phyloP scores from a whole-genome alignment of 2,113 vertebrate genomes.

The Nibea albiflora region DNA sequence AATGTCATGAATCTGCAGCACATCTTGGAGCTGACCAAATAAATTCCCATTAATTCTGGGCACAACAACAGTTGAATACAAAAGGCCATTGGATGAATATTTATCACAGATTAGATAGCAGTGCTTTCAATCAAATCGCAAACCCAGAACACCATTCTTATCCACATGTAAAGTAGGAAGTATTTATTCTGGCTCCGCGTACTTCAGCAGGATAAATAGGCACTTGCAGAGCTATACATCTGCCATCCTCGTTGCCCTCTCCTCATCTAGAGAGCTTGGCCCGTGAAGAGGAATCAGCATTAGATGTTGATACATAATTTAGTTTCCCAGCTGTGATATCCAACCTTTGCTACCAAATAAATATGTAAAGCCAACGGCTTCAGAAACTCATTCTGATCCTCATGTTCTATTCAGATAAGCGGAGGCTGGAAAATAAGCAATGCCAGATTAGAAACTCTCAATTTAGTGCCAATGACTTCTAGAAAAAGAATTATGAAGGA shows the following conservation, averaged over 20 bases:
- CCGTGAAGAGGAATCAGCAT: constrained; percentile 61
- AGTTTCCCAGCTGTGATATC: constrained; percentile 59
- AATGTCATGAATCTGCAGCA: constrained; percentile 64
- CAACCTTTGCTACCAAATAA: constrained; percentile 78
- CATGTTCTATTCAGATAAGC: constrained; percentile 74
- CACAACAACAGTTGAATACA: constrained; percentile 54
- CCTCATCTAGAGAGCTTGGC: constrained; percentile 57
- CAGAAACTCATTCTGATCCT: constrained; percentile 62
- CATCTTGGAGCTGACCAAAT: constrained; percentile 47
- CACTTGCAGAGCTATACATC: constrained; percentile 47
- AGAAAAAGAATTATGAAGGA: constrained; percentile 21
- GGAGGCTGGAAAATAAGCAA: constrained; percentile 60
- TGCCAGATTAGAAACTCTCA: constrained; percentile 66
- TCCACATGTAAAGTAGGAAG: constrained; percentile 57
- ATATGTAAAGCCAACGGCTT: constrained; percentile 67
- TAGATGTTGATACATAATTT: constrained; percentile 74
- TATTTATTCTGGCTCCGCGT: constrained; percentile 40
- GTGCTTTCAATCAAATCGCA: constrained; percentile 65
- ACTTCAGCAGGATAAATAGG: constrained; percentile 65
- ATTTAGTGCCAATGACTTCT: constrained; percentile 44
- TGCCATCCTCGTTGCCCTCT: constrained; percentile 50
- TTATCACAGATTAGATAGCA: constrained; percentile 65
- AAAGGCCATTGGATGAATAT: constrained; percentile 76
- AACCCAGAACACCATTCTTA: constrained; percentile 42
- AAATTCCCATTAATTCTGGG: constrained; percentile 63